Evolutionary conservation across 2,113 vertebrate genomes (phyloP).

Genomic region (Spheniscus mendiculus): DNA sequence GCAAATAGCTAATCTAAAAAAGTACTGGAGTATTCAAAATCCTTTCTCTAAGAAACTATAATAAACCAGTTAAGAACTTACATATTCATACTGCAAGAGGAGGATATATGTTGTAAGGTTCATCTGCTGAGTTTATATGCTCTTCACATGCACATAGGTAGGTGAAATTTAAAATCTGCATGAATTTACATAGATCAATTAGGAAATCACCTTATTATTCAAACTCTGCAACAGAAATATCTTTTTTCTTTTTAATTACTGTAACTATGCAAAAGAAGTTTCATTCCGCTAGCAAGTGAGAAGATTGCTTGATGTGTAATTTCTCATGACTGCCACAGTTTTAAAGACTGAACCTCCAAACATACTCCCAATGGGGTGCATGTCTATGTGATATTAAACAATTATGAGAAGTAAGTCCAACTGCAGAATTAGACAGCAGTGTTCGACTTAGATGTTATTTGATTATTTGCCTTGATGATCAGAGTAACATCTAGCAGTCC

Average conservation of each 20-base stretch:
- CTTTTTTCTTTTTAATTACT: neutral
- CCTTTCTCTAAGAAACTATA: neutral
- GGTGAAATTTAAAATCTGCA: neutral
- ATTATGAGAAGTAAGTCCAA: neutral
- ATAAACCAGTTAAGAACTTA: neutral
- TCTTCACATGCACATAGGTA: neutral
- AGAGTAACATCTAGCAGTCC: neutral
- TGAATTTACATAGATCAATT: neutral
- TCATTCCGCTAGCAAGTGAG: neutral
- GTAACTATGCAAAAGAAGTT: neutral
- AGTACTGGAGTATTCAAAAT: neutral
- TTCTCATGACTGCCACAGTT: neutral
- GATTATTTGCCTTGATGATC: neutral
- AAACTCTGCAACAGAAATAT: neutral
- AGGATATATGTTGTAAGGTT: neutral
- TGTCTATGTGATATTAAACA: neutral
- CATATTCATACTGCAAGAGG: neutral
- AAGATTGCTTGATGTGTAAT: neutral
- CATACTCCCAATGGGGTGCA: neutral
- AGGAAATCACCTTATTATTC: slow-evolving; percentile 11
- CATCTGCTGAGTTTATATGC: neutral
- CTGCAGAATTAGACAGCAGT: neutral
- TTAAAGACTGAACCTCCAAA: neutral
- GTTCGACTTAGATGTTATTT: neutral
- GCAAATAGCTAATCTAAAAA: neutral